Evolutionary conservation across 1,140 invertebrate genomes (phyloP).

Genomic region (Drosophila neocordata): DNA sequence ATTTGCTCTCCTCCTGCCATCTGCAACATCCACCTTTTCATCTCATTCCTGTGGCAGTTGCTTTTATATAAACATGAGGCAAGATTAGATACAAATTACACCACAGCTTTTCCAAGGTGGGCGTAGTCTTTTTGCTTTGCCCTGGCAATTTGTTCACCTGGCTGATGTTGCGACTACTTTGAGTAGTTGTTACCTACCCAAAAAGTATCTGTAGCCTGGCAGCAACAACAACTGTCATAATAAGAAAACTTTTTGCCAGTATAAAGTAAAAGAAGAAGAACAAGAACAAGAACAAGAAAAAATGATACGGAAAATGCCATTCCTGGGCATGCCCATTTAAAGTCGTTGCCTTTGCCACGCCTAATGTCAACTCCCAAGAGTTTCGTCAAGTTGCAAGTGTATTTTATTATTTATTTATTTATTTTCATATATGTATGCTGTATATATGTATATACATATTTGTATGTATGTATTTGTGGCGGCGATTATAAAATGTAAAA

Average conservation of each 20-base stretch:
- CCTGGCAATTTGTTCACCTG: constrained; percentile 74
- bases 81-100: constrained; percentile 81
- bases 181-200: constrained; percentile 61
- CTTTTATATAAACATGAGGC: constrained; percentile 80
- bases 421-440: constrained; percentile 29
- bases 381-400: constrained; percentile 32
- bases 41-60: constrained; percentile 62
- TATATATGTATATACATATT: too few species aligned
- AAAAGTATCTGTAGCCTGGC: constrained; percentile 58
- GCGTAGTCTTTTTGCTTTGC: constrained; percentile 26
- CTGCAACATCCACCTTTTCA: background rate
- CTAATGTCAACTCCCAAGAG: constrained; percentile 40
- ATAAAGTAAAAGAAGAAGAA: constrained; percentile 6
- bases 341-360: constrained; percentile 17
- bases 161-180: constrained; percentile 33
- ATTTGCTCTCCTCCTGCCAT: background rate
- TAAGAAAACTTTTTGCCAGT: constrained; percentile 57
- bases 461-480: constrained; percentile 63
- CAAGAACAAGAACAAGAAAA: background rate
- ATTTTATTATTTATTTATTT: constrained; percentile 80
- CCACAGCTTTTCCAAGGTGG: constrained; percentile 73
- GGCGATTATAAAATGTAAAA: constrained; percentile 66
- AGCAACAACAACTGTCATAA: constrained; percentile 63
- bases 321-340: constrained; percentile 7
- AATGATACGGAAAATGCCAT: constrained; percentile 42